These are phyloP conservation scores for Caenorhabditis sp. DNA, from an alignment of 2,888 invertebrate genomes.

Conservation along the genomic window DNA sequence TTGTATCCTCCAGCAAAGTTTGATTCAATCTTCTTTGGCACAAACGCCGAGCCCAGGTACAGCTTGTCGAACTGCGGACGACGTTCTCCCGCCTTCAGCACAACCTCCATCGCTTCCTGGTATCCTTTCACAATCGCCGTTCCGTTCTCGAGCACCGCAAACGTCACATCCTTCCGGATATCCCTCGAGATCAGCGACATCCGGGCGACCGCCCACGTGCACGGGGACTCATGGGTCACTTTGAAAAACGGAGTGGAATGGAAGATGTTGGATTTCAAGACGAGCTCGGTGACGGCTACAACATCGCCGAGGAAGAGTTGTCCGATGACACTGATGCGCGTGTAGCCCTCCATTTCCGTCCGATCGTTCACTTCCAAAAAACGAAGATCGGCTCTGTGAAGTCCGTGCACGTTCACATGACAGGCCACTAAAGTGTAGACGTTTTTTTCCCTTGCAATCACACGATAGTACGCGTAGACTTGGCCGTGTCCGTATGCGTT, in stretches of 20 bases:
- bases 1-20: constrained; percentile 1
- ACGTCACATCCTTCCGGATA: background rate
- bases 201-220: no score
- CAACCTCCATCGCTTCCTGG: background rate
- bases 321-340: constrained; percentile 1
- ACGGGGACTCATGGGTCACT: no score
- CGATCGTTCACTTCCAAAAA: constrained; percentile 26
- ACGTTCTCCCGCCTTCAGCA: background rate
- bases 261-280: no score
- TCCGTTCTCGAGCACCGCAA: constrained; percentile 7
- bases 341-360: background rate
- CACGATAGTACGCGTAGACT: constrained; percentile 17
- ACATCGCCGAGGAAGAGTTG: constrained; percentile 12
- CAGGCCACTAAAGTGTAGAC: constrained; percentile 27
- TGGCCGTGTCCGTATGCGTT: no score
- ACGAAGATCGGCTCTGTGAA: constrained; percentile 28
- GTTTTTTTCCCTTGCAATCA: background rate
- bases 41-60: constrained; percentile 7
- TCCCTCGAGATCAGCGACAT: background rate
- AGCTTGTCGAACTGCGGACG: background rate
- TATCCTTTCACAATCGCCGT: background rate
- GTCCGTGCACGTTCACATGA: constrained; percentile 14
- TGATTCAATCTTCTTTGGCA: background rate
- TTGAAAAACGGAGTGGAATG: background rate
- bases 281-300: constrained; percentile 14